Evolutionary conservation across 35 echinoderm and acorn worm genomes (phyloP).

Genomic region (Chiridota heheva): DNA sequence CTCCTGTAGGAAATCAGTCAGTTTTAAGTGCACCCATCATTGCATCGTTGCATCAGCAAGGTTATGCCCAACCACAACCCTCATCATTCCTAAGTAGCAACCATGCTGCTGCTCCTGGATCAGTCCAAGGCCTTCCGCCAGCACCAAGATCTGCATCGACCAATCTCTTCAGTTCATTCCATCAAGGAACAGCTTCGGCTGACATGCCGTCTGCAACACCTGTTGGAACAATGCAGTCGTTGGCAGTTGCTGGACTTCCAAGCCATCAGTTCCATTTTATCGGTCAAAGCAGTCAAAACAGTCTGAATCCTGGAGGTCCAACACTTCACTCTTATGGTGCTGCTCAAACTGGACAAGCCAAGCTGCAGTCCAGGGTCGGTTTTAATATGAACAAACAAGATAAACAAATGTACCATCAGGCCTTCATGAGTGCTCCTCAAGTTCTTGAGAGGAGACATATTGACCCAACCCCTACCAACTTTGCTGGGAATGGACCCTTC

Average conservation of each 20-base stretch:
- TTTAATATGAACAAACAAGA: slow-evolving; percentile 17
- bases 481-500: slow-evolving; percentile 7
- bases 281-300: not conserved
- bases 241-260: slow-evolving; percentile 17
- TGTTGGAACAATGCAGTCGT: slow-evolving; percentile 30
- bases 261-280: too few relatives aligned
- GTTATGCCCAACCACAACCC: slow-evolving; percentile 46
- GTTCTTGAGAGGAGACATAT: too few relatives aligned
- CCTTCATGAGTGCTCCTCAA: not conserved
- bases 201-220: slow-evolving; percentile 31
- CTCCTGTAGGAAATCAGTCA: slow-evolving; percentile 62
- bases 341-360: not conserved
- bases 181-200: slow-evolving; percentile 37
- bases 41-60: slow-evolving; percentile 42
- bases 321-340: not conserved
- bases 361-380: slow-evolving; percentile 20
- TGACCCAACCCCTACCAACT: slow-evolving; percentile 18
- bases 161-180: slow-evolving; percentile 55
- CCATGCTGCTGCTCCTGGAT: slow-evolving; percentile 21
- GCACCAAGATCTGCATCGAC: slow-evolving; percentile 3
- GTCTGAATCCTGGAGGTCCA: too few relatives aligned
- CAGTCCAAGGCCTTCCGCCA: slow-evolving; percentile 28
- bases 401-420: slow-evolving; percentile 31
- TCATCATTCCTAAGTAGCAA: slow-evolving; percentile 75
- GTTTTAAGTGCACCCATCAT: slow-evolving; percentile 46